Evolutionary conservation across 2,113 vertebrate species (phyloP), one percentile per base, ranked within the genome.

Genomic region (Vireo altiloquus): DNA sequence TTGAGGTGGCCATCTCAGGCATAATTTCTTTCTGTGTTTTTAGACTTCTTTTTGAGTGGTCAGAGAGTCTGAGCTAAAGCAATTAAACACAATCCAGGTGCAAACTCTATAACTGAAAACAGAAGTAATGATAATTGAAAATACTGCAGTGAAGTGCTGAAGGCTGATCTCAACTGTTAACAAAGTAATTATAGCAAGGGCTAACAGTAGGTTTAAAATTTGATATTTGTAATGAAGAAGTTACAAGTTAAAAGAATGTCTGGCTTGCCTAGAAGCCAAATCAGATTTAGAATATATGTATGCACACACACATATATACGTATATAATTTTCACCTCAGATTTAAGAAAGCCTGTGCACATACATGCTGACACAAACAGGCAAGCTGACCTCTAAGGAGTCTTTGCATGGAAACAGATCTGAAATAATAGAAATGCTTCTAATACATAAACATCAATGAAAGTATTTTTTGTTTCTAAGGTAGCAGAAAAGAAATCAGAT

Each of bases 301-400:
- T 4, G 19, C 23, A 64, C 18, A 49, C 8, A 49, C 8, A 42
- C 12, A 25, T 3, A 46, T 1, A 22, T 6, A 3, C 3, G 14
- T 9, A 35, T 10, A 31, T 8, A 13, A 10, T 19, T 46, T 74
- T 39, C 28, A 86, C 10, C 25, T 50, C 31, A 37, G 30, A 52
- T 42, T 74, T 75, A 27, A 82, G n/a, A 80, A 88, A 49, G 47
- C 5, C 20, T 31, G 7, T 15, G 35, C 5, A 19, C 18, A 61
- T 11, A 20, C 4, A 39, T 0, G 37, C 15, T 40, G 11, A 56
- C 20, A 60, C 7, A 42, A 75, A 42, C 4, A 80, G 10, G 13
- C 25, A 72, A 40, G 9, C 0, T 72, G 17, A 85, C 20, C 74
- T 80, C 40, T 37, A 40, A 46, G 14, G 20, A 74, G 10, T 30